These are phyloP conservation scores for Luperina nickerlii DNA, from an alignment of 2,888 invertebrate species.

Conservation along the genomic window DNA sequence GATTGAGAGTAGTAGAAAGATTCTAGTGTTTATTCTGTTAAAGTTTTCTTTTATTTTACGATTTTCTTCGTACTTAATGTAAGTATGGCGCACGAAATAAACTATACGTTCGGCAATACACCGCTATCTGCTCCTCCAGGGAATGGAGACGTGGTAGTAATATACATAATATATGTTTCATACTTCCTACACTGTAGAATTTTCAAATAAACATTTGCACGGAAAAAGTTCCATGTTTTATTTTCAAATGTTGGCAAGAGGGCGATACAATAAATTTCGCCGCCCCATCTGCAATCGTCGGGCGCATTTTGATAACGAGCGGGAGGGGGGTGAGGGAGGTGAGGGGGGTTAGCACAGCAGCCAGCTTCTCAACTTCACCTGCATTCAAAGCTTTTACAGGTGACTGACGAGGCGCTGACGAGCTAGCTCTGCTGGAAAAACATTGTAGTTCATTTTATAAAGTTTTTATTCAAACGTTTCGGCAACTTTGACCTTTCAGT, in stretches of 20 bases:
- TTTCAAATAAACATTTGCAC: conserved; percentile 44
- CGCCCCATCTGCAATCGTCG: conserved; percentile 60
- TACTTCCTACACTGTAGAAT: conserved; percentile 22
- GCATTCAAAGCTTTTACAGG: conserved; percentile 46
- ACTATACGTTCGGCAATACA: conserved; percentile 29
- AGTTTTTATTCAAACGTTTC: conserved; percentile 9
- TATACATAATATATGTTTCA: conserved; percentile 43
- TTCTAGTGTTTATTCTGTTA: conserved; percentile 42
- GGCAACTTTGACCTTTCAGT: background rate
- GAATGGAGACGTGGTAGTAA: conserved; percentile 24
- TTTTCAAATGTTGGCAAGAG: conserved; percentile 56
- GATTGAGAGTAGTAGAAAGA: conserved; percentile 13
- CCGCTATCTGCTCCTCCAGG: conserved; percentile 21
- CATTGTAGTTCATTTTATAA: conserved; percentile 10
- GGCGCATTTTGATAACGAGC: conserved; percentile 55
- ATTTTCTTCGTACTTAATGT: conserved; percentile 34
- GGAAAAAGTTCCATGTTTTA: conserved; percentile 52
- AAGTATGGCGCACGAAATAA: conserved; percentile 23
- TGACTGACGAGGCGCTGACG: conserved; percentile 48
- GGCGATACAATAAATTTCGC: conserved; percentile 52
- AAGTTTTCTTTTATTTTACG: conserved; percentile 23
- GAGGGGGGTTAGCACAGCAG: background rate
- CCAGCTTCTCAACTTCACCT: conserved; percentile 40
- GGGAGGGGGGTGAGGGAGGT: rapidly evolving
- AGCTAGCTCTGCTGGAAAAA: conserved; percentile 20